Evolutionary conservation across 2,888 invertebrate genomes (phyloP).

Genomic region (Microctonus hyperodae): DNA sequence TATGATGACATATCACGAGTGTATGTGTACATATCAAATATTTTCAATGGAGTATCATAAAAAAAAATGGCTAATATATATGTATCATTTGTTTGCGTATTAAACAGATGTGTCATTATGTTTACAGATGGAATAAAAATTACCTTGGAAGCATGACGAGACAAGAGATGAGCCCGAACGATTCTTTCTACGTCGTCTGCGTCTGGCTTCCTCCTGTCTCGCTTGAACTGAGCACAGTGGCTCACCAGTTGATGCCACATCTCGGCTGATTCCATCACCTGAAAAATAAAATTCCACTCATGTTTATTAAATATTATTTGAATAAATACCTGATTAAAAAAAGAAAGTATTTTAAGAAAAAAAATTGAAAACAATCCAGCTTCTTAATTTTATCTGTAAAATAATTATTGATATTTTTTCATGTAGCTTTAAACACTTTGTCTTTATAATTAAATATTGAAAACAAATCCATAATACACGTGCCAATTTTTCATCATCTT

Average conservation of each 20-base stretch:
- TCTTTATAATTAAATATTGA: too few species aligned
- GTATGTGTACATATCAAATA: too few species aligned
- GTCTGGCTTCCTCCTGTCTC: slow-evolving; percentile 88
- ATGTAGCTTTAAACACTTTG: too few species aligned
- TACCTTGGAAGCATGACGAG: slow-evolving; percentile 91
- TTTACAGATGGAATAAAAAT: slow-evolving; percentile 28
- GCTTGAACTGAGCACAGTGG: slow-evolving; percentile 61
- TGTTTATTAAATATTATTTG: slow-evolving; percentile 8
- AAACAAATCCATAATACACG: too few species aligned
- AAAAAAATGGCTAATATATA: too few species aligned
- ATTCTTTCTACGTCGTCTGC: slow-evolving; percentile 89
- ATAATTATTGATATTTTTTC: too few species aligned
- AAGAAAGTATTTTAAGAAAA: neutral
- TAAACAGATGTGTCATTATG: too few species aligned
- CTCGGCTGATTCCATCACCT: slow-evolving; percentile 59
- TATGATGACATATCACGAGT: too few species aligned
- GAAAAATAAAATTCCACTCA: slow-evolving; percentile 42
- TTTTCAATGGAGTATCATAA: too few species aligned
- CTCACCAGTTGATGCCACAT: slow-evolving; percentile 56
- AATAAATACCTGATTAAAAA: neutral
- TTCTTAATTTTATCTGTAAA: neutral
- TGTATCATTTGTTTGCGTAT: too few species aligned
- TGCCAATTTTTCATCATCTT: too few species aligned
- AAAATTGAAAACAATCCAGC: neutral
- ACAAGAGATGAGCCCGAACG: slow-evolving; percentile 87